Evolutionary conservation across 2,888 invertebrate genomes (phyloP).

Genomic region (Andrena hattorfiana): DNA sequence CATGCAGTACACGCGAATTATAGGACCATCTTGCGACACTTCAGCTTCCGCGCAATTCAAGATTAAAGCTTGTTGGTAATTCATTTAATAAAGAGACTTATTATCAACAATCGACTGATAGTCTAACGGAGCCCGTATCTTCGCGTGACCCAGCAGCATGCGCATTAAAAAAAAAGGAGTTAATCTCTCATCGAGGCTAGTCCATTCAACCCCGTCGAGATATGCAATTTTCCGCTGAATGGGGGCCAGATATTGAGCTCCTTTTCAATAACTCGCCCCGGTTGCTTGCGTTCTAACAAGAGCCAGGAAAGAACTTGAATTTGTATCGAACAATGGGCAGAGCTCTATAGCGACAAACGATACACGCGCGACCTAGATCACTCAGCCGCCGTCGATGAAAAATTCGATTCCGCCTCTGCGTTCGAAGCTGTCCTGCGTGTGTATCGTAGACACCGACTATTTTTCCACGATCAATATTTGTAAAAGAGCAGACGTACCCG

Average conservation of each 20-base stretch:
- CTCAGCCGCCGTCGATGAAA: conserved; percentile 29
- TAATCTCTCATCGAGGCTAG: conserved; percentile 12
- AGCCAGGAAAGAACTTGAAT: conserved; percentile 23
- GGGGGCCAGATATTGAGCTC: conserved; percentile 32
- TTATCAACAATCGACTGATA: neutral
- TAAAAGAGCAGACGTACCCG: conserved; percentile 34
- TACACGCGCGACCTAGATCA: conserved; percentile 38
- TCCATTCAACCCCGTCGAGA: conserved; percentile 10
- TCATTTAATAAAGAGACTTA: too few species aligned
- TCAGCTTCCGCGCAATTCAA: too few species aligned
- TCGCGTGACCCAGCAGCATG: neutral
- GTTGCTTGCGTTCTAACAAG: conserved; percentile 16
- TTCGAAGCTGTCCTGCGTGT: conserved; percentile 28
- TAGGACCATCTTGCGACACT: neutral
- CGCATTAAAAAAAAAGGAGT: conserved; percentile 12
- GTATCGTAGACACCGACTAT: conserved; percentile 31
- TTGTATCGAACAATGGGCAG: conserved; percentile 47
- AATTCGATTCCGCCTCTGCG: conserved; percentile 29
- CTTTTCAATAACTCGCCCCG: conserved; percentile 33
- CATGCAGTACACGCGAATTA: conserved; percentile 26
- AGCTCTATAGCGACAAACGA: conserved; percentile 34
- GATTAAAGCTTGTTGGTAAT: neutral
- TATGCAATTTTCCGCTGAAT: conserved; percentile 35
- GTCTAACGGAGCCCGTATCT: neutral
- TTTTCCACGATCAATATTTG: conserved; percentile 55